Evolutionary conservation across 2,888 invertebrate genomes (phyloP), one percentile per base, ranked within the genome.

Genomic region (Zeuzera pyrina): DNA sequence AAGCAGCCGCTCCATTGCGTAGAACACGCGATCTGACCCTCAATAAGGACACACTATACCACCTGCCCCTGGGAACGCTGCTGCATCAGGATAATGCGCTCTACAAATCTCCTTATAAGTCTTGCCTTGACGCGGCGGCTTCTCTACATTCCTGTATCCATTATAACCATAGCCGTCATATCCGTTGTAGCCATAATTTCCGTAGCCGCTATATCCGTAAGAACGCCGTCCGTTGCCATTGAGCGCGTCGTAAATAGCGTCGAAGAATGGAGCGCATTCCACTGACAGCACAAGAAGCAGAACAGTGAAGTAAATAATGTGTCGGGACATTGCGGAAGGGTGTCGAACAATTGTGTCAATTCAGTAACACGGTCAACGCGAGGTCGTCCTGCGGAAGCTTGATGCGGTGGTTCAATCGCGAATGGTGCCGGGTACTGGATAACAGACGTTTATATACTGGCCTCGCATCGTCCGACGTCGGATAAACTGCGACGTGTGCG

Each of bases 31-130:
- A 65, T 71, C 73, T 50, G 77, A 77, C 67, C 77, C 77, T 83
- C 74, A 86, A 73, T 85, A 88, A 34, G 88, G 88, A 61, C 90
- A 90, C 38, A 87, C 77, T 15, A 89, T 86, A 26, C 85, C 87
- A 0, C 86, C 84, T 0, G 87, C 84, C 39, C 67, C 87, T 70
- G 47, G 90, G 22, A 57, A 48, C 2, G 65, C 66, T 15, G 54
- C 50, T 0, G 89, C 86, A 51, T 64, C 86, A 72, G 48, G 90
- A 84, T 72, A 87, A 42, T 90, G 86, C 4, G 91, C 87, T 34
- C 88, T 83, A 55, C 92, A 92, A 42, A 92, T 88, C 30, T 89
- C 87, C 53, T 87, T 88, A 68, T 87, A 92, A 1, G 89, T 84
- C 47, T 87, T 86, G 19, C 63, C 70, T 71, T 86, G 49, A 30